Conservation (phyloP, 1,140 invertebrate genomes). For the Heliconius nattereri region DNA sequence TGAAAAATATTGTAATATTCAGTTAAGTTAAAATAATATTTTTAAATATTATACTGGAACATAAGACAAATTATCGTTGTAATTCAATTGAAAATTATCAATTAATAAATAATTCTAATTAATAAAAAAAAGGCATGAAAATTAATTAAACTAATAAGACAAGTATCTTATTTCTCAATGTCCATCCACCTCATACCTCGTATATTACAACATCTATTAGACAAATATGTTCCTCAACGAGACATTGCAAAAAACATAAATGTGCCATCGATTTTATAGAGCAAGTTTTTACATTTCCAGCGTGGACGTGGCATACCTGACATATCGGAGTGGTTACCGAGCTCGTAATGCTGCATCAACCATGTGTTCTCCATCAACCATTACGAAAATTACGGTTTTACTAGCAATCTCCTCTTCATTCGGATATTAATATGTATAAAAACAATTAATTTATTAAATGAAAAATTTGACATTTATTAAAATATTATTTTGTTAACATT, state of each 20-base stretch:
- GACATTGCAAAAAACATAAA: conserved; percentile 52
- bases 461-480: no score
- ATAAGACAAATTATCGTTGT: no score
- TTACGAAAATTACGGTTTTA: neutral
- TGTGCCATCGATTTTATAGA: conserved; percentile 55
- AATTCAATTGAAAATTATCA: no score
- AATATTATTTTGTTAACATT: no score
- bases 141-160: neutral
- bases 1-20: no score
- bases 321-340: conserved; percentile 53
- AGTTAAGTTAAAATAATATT: no score
- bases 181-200: neutral
- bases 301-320: conserved; percentile 44
- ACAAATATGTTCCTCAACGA: conserved; percentile 46
- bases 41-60: no score
- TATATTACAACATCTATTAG: conserved; percentile 51
- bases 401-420: neutral
- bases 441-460: no score
- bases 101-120: no score
- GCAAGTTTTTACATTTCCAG: conserved; percentile 61
- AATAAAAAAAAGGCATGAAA: no score
- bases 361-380: neutral
- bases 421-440: neutral
- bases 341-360: neutral
- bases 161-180: neutral